Evolutionary conservation across 2,888 invertebrate genomes (phyloP).

Genomic region (Erebia aethiops): DNA sequence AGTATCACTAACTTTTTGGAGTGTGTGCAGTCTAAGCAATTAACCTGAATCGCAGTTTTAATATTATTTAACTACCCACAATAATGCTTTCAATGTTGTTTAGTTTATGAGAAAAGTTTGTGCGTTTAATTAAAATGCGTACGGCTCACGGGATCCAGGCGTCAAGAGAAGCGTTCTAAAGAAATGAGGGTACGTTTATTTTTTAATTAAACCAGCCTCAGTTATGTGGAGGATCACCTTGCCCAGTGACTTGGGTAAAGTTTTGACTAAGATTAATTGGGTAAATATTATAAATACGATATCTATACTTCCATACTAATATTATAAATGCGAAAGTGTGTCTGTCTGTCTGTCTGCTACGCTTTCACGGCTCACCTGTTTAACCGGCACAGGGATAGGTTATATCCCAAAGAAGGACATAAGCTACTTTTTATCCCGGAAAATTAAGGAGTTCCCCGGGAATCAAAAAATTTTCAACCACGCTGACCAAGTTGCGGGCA

Average conservation of each 20-base stretch:
- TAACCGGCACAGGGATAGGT: too few relatives aligned
- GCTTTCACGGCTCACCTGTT: too few relatives aligned
- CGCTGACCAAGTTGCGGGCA: too few relatives aligned
- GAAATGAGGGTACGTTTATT: constrained; percentile 18
- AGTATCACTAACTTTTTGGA: too few relatives aligned
- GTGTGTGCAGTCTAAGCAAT: neutral
- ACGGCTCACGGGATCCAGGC: constrained; percentile 11
- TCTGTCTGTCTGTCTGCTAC: too few relatives aligned
- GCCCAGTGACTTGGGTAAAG: neutral
- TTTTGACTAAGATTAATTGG: neutral
- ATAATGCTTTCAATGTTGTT: constrained; percentile 16
- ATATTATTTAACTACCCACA: neutral
- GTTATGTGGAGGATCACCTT: neutral
- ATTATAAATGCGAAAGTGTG: too few relatives aligned
- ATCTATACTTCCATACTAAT: too few relatives aligned
- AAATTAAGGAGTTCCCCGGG: too few relatives aligned
- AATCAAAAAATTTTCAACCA: too few relatives aligned
- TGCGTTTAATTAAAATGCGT: constrained; percentile 29
- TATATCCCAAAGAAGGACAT: too few relatives aligned
- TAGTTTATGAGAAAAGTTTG: constrained; percentile 27
- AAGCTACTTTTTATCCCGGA: too few relatives aligned
- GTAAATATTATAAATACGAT: neutral
- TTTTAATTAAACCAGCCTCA: constrained; percentile 11
- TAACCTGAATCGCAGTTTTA: neutral
- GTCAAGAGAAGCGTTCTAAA: neutral